phyloP scores from a whole-genome alignment of 2,888 invertebrate genomes.

The Amphipoea lucens region DNA sequence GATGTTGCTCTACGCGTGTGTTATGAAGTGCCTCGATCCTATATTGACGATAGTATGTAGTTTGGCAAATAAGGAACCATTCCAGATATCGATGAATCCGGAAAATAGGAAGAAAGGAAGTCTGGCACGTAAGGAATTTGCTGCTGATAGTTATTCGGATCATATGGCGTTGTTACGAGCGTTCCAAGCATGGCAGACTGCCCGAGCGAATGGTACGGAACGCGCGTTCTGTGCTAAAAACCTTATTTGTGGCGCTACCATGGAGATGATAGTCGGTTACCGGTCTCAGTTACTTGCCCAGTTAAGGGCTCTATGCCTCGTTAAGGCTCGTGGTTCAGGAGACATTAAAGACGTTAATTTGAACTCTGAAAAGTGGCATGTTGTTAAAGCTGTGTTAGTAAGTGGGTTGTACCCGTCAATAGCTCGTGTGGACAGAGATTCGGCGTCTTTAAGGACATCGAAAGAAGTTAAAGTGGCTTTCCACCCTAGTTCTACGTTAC shows the following conservation, averaged over 20 bases:
- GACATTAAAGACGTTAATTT: conserved; percentile 92
- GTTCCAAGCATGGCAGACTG: conserved; percentile 93
- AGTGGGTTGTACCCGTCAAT: conserved; percentile 98
- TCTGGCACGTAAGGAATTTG: conserved; percentile 92
- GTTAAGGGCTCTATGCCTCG: conserved; percentile 93
- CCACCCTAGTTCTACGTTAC: conserved; percentile 91
- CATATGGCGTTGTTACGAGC: conserved; percentile 96
- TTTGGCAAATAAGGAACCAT: conserved; percentile 94
- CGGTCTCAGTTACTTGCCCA: conserved; percentile 95
- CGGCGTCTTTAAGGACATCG: conserved; percentile 91
- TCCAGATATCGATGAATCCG: conserved; percentile 93
- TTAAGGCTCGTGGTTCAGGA: conserved; percentile 90
- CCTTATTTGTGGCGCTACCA: conserved; percentile 94
- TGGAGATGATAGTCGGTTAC: conserved; percentile 97
- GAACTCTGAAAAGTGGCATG: conserved; percentile 96
- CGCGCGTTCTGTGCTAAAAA: conserved; percentile 93
- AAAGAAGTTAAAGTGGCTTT: conserved; percentile 89
- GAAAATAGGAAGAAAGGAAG: conserved; percentile 92
- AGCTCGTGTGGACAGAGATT: conserved; percentile 93
- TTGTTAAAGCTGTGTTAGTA: conserved; percentile 96
- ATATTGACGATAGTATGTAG: conserved; percentile 97
- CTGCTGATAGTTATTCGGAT: conserved; percentile 95
- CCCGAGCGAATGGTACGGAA: conserved; percentile 91
- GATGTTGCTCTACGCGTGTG: conserved; percentile 96
- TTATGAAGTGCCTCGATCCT: conserved; percentile 98